Conservation (phyloP, 2,113 vertebrate genomes). For the Probosciger aterrimus region DNA sequence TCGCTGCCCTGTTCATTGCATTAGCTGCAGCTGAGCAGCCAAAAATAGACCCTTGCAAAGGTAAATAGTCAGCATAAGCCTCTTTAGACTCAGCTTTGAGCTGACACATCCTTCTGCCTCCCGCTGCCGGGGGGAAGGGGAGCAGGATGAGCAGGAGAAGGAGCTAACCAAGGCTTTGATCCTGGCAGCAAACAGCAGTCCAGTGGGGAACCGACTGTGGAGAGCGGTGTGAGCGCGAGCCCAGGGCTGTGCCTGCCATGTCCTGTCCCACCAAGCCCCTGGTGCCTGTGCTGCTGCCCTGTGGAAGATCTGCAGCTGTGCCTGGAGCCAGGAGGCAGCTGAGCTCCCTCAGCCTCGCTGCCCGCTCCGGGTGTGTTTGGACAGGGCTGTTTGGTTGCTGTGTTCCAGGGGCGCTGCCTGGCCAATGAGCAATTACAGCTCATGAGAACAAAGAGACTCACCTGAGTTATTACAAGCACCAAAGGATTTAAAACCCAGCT, state of each 20-base stretch:
- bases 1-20: not conserved
- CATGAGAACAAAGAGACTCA: conserved; percentile 42
- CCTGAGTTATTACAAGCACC: conserved; percentile 22
- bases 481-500: not conserved
- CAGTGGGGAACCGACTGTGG: not conserved
- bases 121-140: not conserved
- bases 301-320: not conserved
- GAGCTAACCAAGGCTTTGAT: not conserved
- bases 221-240: accelerated
- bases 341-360: not conserved
- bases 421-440: not conserved
- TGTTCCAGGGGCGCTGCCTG: not conserved
- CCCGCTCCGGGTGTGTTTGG: not conserved
- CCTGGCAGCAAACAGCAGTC: not conserved
- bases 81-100: conserved; percentile 8
- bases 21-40: not conserved
- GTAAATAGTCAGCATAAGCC: conserved; percentile 16
- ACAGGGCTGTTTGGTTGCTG: not conserved
- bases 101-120: not conserved
- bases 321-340: not conserved
- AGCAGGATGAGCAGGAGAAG: not conserved
- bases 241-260: not conserved
- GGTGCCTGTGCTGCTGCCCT: not conserved
- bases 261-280: not conserved
- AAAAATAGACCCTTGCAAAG: not conserved